Conservation (phyloP, 2,113 vertebrate genomes). For the Neodontobutis hainanensis region DNA sequence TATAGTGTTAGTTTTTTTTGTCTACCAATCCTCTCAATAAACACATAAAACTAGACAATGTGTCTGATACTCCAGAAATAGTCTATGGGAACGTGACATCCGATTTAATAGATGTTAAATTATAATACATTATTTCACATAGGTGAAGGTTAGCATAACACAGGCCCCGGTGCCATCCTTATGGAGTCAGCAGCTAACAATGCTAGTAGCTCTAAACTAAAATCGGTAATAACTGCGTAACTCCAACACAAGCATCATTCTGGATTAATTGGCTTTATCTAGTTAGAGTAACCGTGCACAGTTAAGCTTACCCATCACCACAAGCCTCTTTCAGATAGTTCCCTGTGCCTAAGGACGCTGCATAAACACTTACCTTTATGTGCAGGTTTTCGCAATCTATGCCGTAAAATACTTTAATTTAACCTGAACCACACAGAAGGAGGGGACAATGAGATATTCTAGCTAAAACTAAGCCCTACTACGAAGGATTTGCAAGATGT, state of each 20-base stretch:
- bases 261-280: slow-evolving; percentile 11
- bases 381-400: neutral
- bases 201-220: neutral
- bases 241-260: neutral
- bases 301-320: neutral
- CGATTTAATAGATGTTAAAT: too few relatives aligned
- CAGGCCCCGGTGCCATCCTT: slow-evolving; percentile 15
- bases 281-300: neutral
- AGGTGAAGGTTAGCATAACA: neutral
- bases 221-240: neutral
- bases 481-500: neutral
- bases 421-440: neutral
- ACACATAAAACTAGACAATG: too few relatives aligned
- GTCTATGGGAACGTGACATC: too few relatives aligned
- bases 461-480: neutral
- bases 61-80: too few relatives aligned
- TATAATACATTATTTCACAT: too few relatives aligned
- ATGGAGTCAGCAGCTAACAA: slow-evolving; percentile 3
- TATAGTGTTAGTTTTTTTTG: too few relatives aligned
- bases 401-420: neutral
- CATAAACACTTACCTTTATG: slow-evolving; percentile 19
- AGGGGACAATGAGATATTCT: neutral
- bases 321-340: neutral
- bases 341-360: neutral
- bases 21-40: too few relatives aligned